Percentiles rank a stretch among this genome's conserved stretches.
These are phyloP conservation scores for Sminthurinus signatus DNA, from an alignment of 1,140 invertebrate species.

Conservation along the genomic window DNA sequence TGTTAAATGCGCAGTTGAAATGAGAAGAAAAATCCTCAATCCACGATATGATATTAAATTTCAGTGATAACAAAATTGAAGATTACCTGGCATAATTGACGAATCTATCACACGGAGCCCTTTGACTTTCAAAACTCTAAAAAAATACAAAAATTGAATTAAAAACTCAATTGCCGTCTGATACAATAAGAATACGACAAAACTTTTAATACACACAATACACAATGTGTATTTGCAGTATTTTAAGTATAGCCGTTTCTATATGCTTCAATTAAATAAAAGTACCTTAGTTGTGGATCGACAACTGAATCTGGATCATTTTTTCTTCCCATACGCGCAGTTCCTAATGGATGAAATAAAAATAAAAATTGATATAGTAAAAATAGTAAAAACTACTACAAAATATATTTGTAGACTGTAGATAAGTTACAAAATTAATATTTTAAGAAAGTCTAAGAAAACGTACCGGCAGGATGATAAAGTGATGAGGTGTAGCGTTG, in stretches of 20 bases:
- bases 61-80: no score
- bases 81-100: conserved; percentile 81
- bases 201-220: neutral
- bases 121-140: conserved; percentile 55
- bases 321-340: conserved; percentile 45
- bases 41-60: no score
- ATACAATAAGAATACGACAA: neutral
- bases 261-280: no score
- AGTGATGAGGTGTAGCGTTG: conserved; percentile 39
- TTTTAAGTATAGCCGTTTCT: neutral
- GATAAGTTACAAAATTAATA: no score
- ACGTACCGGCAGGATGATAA: conserved; percentile 46
- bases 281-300: neutral
- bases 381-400: no score
- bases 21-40: no score
- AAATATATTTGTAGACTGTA: no score
- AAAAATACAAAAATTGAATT: neutral
- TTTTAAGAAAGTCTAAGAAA: no score
- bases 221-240: neutral
- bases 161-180: neutral
- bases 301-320: conserved; percentile 42
- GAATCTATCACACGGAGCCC: conserved; percentile 70
- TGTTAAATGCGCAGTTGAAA: no score
- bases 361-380: no score
- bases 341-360: conserved; percentile 44